Percentiles rank a stretch among this genome's conserved stretches.
Evolutionary conservation across 2,113 vertebrate genomes (phyloP).

Genomic region (Silurus glanis): DNA sequence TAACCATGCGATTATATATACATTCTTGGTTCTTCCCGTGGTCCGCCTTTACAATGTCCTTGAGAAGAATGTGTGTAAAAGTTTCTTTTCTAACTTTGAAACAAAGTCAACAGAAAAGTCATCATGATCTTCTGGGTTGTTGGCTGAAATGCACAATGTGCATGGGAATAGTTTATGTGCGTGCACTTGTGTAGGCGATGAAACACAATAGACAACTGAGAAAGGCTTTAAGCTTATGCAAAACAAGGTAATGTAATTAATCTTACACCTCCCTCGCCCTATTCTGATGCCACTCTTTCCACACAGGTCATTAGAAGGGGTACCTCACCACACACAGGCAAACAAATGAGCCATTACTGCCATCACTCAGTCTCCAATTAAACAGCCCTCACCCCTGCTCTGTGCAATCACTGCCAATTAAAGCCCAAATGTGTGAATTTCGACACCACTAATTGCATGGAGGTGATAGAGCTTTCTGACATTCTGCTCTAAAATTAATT

Average conservation of each 20-base stretch:
- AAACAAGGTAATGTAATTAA: slow-evolving; percentile 47
- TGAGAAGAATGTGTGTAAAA: slow-evolving; percentile 60
- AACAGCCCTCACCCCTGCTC: slow-evolving; percentile 49
- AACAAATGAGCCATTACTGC: slow-evolving; percentile 57
- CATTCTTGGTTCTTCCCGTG: slow-evolving; percentile 59
- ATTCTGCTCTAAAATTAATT: slow-evolving; percentile 51
- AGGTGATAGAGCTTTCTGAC: slow-evolving; percentile 52
- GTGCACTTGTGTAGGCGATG: not conserved
- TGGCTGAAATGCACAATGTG: not conserved
- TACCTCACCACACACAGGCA: slow-evolving; percentile 50
- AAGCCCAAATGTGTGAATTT: slow-evolving; percentile 53
- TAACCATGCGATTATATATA: slow-evolving; percentile 66
- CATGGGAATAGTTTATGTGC: slow-evolving; percentile 15
- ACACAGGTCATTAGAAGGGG: slow-evolving; percentile 54
- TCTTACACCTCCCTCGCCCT: slow-evolving; percentile 35
- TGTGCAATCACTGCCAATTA: slow-evolving; percentile 58
- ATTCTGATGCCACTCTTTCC: slow-evolving; percentile 36
- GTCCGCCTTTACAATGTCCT: slow-evolving; percentile 67
- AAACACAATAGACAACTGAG: slow-evolving; percentile 26
- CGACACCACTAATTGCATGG: slow-evolving; percentile 50
- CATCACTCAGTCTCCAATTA: slow-evolving; percentile 59
- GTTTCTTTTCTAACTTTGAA: slow-evolving; percentile 59
- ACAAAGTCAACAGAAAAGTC: slow-evolving; percentile 29
- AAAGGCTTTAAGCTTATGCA: slow-evolving; percentile 11
- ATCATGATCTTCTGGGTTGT: slow-evolving; percentile 4